phyloP scores from a whole-genome alignment of 2,797 vertebrate genomes.

The Picus viridis region DNA sequence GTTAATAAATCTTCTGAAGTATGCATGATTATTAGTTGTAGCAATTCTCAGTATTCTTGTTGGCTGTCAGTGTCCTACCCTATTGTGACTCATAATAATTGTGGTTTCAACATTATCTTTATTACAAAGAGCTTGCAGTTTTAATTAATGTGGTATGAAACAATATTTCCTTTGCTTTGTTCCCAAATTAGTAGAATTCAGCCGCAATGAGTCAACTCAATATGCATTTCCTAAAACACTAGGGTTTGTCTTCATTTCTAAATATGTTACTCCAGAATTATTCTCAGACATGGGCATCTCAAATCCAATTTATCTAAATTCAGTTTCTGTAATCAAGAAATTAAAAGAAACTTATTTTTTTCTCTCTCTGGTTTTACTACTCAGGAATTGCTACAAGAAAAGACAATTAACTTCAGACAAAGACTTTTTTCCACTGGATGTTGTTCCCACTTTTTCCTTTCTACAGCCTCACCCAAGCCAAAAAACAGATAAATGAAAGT shows the following conservation, averaged over 20 bases:
- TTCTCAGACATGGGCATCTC: slow-evolving; percentile 3
- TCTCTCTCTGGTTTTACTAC: background rate
- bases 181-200: background rate
- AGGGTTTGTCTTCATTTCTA: slow-evolving; percentile 40
- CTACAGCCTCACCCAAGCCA: background rate
- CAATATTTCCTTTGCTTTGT: background rate
- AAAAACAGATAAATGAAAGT: background rate
- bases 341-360: background rate
- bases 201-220: background rate
- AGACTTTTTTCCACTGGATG: background rate
- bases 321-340: background rate
- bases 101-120: background rate
- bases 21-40: background rate
- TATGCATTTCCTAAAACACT: background rate
- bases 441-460: background rate
- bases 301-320: background rate
- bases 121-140: background rate
- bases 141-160: background rate
- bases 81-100: background rate
- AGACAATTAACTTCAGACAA: background rate
- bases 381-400: background rate
- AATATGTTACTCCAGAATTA: slow-evolving; percentile 40
- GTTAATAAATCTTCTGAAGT: background rate
- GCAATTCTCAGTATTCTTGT: background rate
- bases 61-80: background rate